phyloP scores from a whole-genome alignment of 2,797 vertebrate species.

The Cottoperca gobio region DNA sequence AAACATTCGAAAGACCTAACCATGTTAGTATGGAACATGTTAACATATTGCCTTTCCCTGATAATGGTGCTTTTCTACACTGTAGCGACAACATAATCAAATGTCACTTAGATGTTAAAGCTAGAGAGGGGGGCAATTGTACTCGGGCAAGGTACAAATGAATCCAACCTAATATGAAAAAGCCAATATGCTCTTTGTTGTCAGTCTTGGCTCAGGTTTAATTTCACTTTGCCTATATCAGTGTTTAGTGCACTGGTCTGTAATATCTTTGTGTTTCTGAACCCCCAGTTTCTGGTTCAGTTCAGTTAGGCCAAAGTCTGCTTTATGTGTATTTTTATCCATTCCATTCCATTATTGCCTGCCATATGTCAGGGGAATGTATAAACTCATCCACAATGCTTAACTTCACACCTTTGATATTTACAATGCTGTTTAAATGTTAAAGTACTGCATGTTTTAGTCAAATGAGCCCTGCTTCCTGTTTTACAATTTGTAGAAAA shows the following conservation, averaged over 20 bases:
- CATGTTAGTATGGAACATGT: too few relatives aligned
- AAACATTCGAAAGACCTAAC: too few relatives aligned
- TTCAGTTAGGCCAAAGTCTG: too few relatives aligned
- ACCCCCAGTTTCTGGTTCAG: background rate
- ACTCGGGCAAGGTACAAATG: too few relatives aligned
- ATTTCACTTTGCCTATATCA: background rate
- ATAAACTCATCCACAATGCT: background rate
- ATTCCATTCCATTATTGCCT: constrained; percentile 3
- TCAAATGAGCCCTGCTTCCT: background rate
- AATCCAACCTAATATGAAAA: too few relatives aligned
- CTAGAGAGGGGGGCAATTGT: too few relatives aligned
- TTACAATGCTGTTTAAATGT: background rate
- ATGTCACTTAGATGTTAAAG: too few relatives aligned
- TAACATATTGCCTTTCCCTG: too few relatives aligned
- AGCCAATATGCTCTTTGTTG: too few relatives aligned
- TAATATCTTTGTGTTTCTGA: background rate
- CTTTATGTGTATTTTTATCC: background rate
- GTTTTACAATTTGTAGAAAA: background rate
- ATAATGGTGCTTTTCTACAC: too few relatives aligned
- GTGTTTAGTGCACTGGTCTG: background rate
- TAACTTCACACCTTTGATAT: background rate
- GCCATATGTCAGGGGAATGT: background rate
- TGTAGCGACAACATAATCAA: too few relatives aligned
- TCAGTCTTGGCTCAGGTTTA: background rate
- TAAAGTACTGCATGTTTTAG: background rate